phyloP scores from a whole-genome alignment of 2,113 vertebrate genomes.

The Ptyas mucosa region DNA sequence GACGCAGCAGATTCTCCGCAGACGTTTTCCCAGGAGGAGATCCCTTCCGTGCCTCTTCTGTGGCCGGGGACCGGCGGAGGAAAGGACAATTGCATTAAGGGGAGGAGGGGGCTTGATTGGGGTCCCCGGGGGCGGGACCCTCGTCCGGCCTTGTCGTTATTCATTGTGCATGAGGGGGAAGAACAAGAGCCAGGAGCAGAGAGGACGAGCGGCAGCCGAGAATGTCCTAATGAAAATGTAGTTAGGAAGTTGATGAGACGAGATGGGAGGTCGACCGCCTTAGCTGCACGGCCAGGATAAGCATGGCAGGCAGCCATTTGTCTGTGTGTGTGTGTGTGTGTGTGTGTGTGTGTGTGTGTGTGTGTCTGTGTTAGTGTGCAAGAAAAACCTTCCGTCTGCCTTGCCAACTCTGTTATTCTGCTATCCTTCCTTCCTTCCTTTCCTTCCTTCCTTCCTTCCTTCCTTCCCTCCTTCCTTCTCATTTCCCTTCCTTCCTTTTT shows the following conservation, averaged over 20 bases:
- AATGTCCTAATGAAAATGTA: rapidly evolving
- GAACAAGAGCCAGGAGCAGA: no score
- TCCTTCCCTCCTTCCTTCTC: no score
- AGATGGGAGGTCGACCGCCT: neutral
- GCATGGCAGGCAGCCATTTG: neutral
- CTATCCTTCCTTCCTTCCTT: no score
- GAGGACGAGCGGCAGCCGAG: neutral
- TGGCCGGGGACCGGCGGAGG: neutral
- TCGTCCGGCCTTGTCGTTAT: neutral
- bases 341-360: no score
- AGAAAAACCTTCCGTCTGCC: no score
- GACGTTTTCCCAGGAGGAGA: no score
- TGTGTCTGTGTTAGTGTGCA: no score
- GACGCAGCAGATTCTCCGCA: no score
- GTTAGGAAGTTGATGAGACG: conserved; percentile 1
- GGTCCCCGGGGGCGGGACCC: neutral
- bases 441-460: no score
- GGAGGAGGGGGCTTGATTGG: neutral
- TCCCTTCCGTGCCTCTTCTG: no score
- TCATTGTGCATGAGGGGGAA: neutral
- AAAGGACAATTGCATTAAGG: neutral
- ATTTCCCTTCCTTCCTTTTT: no score
- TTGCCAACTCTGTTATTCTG: no score
- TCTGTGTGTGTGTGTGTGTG: neutral
- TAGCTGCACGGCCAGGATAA: neutral